These are phyloP conservation scores for Spodoptera frugiperda DNA, from an alignment of 1,140 invertebrate genomes.

Conservation along the genomic window DNA sequence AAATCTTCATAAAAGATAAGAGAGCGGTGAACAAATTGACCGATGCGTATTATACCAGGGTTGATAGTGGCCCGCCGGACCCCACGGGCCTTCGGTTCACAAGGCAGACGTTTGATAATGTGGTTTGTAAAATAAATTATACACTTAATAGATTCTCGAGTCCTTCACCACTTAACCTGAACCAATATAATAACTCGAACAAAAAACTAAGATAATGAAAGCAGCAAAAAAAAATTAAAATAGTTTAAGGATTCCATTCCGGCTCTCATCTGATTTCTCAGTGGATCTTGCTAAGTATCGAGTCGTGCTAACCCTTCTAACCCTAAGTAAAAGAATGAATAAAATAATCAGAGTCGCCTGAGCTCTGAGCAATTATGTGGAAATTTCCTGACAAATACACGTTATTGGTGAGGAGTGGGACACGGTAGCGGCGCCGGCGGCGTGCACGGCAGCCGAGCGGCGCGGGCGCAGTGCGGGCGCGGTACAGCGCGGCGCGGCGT, in stretches of 20 bases:
- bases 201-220: conserved; percentile 58
- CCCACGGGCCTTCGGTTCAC: not conserved
- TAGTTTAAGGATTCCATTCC: conserved; percentile 48
- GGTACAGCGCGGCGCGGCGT: conserved; percentile 54
- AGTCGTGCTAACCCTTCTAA: conserved; percentile 62
- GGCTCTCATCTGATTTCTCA: conserved; percentile 49
- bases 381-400: conserved; percentile 67
- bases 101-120: conserved; percentile 56
- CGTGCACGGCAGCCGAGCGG: conserved; percentile 38
- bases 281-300: conserved; percentile 54
- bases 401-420: conserved; percentile 62
- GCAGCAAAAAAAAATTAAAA: conserved; percentile 61
- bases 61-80: conserved; percentile 58
- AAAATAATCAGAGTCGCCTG: conserved; percentile 57
- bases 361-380: conserved; percentile 67
- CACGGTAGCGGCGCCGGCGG: conserved; percentile 53
- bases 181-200: conserved; percentile 51
- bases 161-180: conserved; percentile 53
- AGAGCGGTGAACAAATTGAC: conserved; percentile 75
- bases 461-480: conserved; percentile 47
- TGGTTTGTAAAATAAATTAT: conserved; percentile 70
- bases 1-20: conserved; percentile 76
- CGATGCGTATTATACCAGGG: conserved; percentile 65
- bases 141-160: conserved; percentile 66
- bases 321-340: conserved; percentile 59